Evolutionary conservation across 2,797 vertebrate genomes (phyloP), one percentile per base, ranked within the genome.

Genomic region (Neopelma chrysocephalum): DNA sequence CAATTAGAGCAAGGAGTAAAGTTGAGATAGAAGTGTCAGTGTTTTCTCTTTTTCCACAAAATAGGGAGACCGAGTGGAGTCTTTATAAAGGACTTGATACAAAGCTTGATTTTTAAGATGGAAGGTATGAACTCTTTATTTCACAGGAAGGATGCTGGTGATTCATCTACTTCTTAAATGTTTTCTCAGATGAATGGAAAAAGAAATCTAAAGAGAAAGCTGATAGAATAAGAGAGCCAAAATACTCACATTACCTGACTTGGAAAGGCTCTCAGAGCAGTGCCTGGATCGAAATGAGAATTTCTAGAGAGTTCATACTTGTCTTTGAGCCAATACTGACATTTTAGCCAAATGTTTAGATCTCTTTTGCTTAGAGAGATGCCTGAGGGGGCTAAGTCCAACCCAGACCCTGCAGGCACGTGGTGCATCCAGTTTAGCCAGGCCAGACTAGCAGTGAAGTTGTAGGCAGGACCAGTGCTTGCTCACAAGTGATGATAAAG

Each of bases 351-450:
- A 58, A 62, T 29, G 4, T 65, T 84, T 48, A 40, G 17, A 26
- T 47, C 15, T 69, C 61, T 75, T 61, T 31, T 66, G 27, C 20
- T 69, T 40, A 19, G 6, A 68, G 15, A 82, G 23, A 17, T 38
- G 40, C 42, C 27, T 76, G 34, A 89, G 50, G 29, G 15, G 12
- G 12, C 11, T 58, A 54, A 93, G 43, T 19, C 58, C 20, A 82
- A 16, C 1, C 0, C 3, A 36, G 12, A 70, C 9, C 2, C 40
- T 56, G 22, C 18, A 79, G 62, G 21, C 4, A 27, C 3, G 7
- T 10, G 21, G 21, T 31, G 5, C 2, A 21, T 8, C 16, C 25
- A 32, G 26, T 42, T 66, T 5, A 90, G 34, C 29, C 6, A 16
- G 22, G 18, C 32, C 50, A 86, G 32, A 13, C 26, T 11, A 27